phyloP scores from a whole-genome alignment of 2,888 invertebrate genomes.

The Apotomis betuletana region DNA sequence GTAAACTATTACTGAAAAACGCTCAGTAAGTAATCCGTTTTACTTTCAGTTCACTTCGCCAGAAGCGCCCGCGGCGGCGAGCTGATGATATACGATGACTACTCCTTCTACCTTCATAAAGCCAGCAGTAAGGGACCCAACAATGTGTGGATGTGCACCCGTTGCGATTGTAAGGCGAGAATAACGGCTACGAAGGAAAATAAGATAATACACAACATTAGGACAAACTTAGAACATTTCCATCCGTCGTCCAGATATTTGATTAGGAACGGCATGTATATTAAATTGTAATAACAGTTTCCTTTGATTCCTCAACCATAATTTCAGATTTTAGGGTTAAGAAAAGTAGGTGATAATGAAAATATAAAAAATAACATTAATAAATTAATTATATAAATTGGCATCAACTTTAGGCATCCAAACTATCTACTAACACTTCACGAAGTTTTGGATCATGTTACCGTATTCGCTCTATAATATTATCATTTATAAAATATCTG shows the following conservation, averaged over 20 bases:
- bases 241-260: constrained; percentile 2
- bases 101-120: constrained; percentile 31
- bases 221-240: not conserved
- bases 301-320: no score
- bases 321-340: no score
- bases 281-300: constrained; percentile 8
- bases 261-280: constrained; percentile 23
- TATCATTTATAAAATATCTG: no score
- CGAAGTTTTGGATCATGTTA: no score
- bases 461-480: no score
- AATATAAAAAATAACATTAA: no score
- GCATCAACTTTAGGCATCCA: no score
- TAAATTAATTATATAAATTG: no score
- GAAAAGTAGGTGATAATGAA: no score
- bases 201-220: not conserved
- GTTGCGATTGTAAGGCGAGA: constrained; percentile 47
- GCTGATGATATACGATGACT: constrained; percentile 28
- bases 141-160: constrained; percentile 47
- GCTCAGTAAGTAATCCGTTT: not conserved
- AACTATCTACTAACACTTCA: no score
- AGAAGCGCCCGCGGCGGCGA: constrained; percentile 11
- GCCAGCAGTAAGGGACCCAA: constrained; percentile 26
- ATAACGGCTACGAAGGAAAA: constrained; percentile 45
- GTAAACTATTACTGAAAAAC: no score
- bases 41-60: constrained; percentile 3